These are phyloP conservation scores for Keiferia lycopersicella DNA, from an alignment of 2,888 invertebrate genomes.

Conservation along the genomic window DNA sequence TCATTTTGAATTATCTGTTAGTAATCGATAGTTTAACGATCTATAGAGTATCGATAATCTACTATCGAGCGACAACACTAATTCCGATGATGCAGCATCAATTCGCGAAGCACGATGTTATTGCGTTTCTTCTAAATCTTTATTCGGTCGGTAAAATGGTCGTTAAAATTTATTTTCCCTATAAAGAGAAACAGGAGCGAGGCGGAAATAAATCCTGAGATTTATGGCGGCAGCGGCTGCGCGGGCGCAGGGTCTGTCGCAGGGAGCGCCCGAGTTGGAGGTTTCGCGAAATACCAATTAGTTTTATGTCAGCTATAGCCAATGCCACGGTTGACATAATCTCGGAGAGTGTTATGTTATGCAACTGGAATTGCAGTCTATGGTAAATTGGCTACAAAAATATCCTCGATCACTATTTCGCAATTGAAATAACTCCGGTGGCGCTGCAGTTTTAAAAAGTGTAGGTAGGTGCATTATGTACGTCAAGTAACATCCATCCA, in stretches of 20 bases:
- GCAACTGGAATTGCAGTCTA: neutral
- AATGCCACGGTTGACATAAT: neutral
- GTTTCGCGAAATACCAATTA: neutral
- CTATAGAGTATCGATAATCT: too few relatives aligned
- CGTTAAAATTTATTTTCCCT: conserved; percentile 61
- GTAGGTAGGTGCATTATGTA: too few relatives aligned
- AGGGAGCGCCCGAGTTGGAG: neutral
- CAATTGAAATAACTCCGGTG: too few relatives aligned
- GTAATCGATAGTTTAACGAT: too few relatives aligned
- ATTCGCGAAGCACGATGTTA: conserved; percentile 16
- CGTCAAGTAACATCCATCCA: too few relatives aligned
- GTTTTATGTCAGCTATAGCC: neutral
- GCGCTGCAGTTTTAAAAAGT: too few relatives aligned
- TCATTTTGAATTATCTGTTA: too few relatives aligned
- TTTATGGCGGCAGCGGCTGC: conserved; percentile 48
- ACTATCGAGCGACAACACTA: too few relatives aligned
- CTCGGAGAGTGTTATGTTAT: neutral
- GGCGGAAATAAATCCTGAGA: conserved; percentile 65
- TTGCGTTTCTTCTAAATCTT: conserved; percentile 55
- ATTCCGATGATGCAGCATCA: conserved; percentile 27
- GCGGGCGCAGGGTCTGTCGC: conserved; percentile 41
- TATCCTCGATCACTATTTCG: too few relatives aligned
- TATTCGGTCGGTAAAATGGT: conserved; percentile 32
- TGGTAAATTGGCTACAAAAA: too few relatives aligned
- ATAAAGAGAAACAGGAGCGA: conserved; percentile 63